Percentiles rank a stretch among this genome's conserved stretches.
Evolutionary conservation across 2,888 invertebrate genomes (phyloP).

Genomic region (Tenthredo scrophulariae): DNA sequence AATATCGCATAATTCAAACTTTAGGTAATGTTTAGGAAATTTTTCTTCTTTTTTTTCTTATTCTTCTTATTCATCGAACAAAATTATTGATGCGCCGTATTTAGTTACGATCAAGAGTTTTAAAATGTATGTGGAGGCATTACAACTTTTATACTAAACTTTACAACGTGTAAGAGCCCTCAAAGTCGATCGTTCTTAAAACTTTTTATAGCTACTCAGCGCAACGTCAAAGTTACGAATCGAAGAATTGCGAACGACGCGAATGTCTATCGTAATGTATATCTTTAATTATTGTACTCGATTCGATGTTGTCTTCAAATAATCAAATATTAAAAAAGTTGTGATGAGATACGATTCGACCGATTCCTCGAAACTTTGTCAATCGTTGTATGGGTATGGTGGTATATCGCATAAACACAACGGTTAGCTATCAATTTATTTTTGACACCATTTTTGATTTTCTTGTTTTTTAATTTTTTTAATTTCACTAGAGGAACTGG

Average conservation of each 20-base stretch:
- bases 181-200: constrained; percentile 31
- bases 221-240: constrained; percentile 13
- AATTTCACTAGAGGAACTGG: background rate
- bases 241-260: background rate
- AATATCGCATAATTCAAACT: constrained; percentile 10
- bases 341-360: background rate
- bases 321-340: background rate
- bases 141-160: constrained; percentile 7
- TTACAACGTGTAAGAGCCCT: constrained; percentile 1
- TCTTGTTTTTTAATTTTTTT: background rate
- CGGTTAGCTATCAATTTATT: background rate
- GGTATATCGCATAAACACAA: background rate
- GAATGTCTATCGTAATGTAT: constrained; percentile 8
- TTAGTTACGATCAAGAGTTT: constrained; percentile 16
- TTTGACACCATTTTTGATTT: too few relatives aligned
- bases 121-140: background rate
- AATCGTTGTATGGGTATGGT: background rate
- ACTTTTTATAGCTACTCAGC: constrained; percentile 9
- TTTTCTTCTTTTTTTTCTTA: background rate
- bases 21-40: background rate
- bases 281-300: background rate
- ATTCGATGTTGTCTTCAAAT: background rate
- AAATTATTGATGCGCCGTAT: constrained; percentile 15
- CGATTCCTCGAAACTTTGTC: background rate
- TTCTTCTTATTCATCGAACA: background rate